Base-by-base conservation (phyloP, 1,140 invertebrate species). In the Phenacoccus solenopsis region DNA sequence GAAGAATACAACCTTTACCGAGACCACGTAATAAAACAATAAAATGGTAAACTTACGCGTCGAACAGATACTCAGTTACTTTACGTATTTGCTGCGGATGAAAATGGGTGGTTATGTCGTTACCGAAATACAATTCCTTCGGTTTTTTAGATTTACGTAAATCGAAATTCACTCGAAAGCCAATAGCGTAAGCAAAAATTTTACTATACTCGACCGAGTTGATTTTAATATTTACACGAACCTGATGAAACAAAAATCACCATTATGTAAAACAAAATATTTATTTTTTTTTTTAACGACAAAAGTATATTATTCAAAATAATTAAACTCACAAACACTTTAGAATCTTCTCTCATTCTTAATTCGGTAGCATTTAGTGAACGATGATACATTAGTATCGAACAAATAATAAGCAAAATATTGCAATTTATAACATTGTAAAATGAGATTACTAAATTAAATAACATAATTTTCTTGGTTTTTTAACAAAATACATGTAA, bases 21-120 rank as follows among this genome's bases (percentile, higher is more conserved):
- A 38, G n/a, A 38, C 32, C n/a, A 38, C n/a, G n/a, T 38, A 38
- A 9, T n/a, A 25, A 64, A 27, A 64, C 1, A 81, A 80, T 72
- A 28, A 70, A 70, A 70, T 59, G 25, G n/a, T 22, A 57, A 25
- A 71, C 70, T 71, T 32, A 71, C 70, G 49, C 59, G 24, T 71
- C 21, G 22, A 69, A 71, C 2, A 68, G 32, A 20, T 57, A 13
- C 61, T 71, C 22, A 3, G 59, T 56, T 1, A 67, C 28, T 30
- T 22, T 28, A 21, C 68, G 70, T 1, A 71, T 25, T 28, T 28
- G 61, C 9, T 35, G 30, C 27, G 35, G 68, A 59, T 21, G 38
- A 69, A 25, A 59, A 22, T 21, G 49, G 16, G 27, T 49, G 30
- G 20, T 20, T 25, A 56, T 28, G 30, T 32, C 21, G 22, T 49